Evolutionary conservation across 2,888 invertebrate genomes (phyloP).

Genomic region (Netelia virgata): DNA sequence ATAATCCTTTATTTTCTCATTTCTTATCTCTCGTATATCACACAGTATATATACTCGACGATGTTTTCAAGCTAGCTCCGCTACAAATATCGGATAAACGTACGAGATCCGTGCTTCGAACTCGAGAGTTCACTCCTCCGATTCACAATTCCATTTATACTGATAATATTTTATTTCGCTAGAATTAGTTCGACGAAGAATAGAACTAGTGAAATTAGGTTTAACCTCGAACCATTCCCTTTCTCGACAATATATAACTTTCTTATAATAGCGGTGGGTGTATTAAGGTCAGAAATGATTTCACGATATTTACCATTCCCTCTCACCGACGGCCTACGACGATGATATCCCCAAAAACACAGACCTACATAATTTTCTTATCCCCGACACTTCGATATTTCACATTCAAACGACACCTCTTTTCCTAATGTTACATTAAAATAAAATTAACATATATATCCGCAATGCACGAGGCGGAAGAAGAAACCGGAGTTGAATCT

Average conservation of each 20-base stretch:
- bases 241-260: too few species aligned
- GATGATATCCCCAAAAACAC: too few species aligned
- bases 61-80: conserved; percentile 12
- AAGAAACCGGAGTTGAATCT: neutral
- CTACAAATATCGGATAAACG: conserved; percentile 36
- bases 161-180: conserved; percentile 60
- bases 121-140: conserved; percentile 9
- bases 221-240: neutral
- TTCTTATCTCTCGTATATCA: conserved; percentile 3
- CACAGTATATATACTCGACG: neutral
- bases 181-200: neutral
- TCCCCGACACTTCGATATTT: neutral
- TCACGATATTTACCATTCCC: neutral
- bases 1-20: neutral
- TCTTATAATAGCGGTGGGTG: neutral
- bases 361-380: too few species aligned
- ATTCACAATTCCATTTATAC: conserved; percentile 45
- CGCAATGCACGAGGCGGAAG: neutral
- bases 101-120: neutral
- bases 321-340: neutral
- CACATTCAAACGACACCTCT: neutral
- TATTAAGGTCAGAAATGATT: neutral
- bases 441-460: neutral
- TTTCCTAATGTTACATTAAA: too few species aligned
- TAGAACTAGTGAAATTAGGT: conserved; percentile 7